Percentiles rank a stretch among this genome's conserved stretches.
These are phyloP conservation scores for Trididemnum miniatum DNA, from an alignment of 23 tunicate genomes.

Conservation along the genomic window DNA sequence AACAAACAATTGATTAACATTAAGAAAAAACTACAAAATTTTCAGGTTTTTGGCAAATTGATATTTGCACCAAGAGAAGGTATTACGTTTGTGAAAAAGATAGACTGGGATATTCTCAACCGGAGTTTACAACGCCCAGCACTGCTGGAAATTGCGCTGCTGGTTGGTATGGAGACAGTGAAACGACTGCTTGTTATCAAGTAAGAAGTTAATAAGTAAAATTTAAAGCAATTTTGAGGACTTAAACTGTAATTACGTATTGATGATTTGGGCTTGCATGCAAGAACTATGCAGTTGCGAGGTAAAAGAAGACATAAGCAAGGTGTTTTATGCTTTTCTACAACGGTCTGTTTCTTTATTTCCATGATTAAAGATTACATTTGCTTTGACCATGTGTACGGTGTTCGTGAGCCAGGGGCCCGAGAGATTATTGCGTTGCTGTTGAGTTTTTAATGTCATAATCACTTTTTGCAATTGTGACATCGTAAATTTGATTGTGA, in stretches of 20 bases:
- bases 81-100: slow-evolving; percentile 81
- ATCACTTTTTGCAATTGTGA: too few relatives aligned
- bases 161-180: slow-evolving; percentile 72
- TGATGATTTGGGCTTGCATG: not conserved
- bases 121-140: slow-evolving; percentile 57
- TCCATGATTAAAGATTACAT: too few relatives aligned
- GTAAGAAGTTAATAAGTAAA: slow-evolving; percentile 3
- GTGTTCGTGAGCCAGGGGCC: too few relatives aligned
- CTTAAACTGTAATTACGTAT: not conserved
- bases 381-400: too few relatives aligned
- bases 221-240: not conserved
- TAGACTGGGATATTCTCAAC: slow-evolving; percentile 81
- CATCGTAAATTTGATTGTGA: too few relatives aligned
- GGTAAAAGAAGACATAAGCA: too few relatives aligned
- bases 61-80: slow-evolving; percentile 45
- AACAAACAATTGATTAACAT: too few relatives aligned
- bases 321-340: too few relatives aligned
- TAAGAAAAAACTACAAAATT: too few relatives aligned
- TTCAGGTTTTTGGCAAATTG: slow-evolving; percentile 75
- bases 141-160: slow-evolving; percentile 41
- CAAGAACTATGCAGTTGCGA: not conserved
- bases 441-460: too few relatives aligned
- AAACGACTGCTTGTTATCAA: slow-evolving; percentile 72
- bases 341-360: too few relatives aligned
- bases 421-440: too few relatives aligned